A percentile compares a stretch with the other conserved stretches of the same genome.
These are phyloP conservation scores for Argopecten irradians DNA, from an alignment of 1,140 invertebrate genomes.

Conservation along the genomic window DNA sequence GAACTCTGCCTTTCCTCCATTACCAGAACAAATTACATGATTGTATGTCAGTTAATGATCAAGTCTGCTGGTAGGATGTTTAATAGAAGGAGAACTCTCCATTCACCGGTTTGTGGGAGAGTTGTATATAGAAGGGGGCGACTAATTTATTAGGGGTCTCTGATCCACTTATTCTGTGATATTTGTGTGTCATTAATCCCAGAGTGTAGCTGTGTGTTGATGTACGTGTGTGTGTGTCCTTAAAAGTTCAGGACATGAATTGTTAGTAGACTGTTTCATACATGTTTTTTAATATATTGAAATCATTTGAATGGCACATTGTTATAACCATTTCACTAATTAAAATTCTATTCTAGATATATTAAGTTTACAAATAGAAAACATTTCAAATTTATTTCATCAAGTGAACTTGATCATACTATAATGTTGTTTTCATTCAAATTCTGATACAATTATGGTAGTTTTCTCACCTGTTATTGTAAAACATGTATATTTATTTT, in stretches of 20 bases:
- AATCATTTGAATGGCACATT: neutral
- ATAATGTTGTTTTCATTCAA: neutral
- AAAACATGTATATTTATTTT: neutral
- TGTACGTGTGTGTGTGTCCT: neutral
- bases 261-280: neutral
- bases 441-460: no score
- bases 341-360: neutral
- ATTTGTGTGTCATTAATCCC: neutral
- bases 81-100: no score
- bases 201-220: neutral
- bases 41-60: no score
- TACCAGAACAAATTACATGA: no score
- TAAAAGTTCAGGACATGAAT: no score
- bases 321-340: neutral
- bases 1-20: no score
- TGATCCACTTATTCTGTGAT: neutral
- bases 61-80: no score
- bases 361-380: neutral
- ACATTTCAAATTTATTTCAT: neutral
- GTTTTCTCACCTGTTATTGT: no score
- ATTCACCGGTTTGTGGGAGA: neutral
- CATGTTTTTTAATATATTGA: neutral
- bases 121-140: neutral
- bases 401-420: neutral
- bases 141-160: neutral